Evolutionary conservation across 1,140 invertebrate genomes (phyloP), one percentile per base, ranked within the genome.

Genomic region (Popillia japonica): DNA sequence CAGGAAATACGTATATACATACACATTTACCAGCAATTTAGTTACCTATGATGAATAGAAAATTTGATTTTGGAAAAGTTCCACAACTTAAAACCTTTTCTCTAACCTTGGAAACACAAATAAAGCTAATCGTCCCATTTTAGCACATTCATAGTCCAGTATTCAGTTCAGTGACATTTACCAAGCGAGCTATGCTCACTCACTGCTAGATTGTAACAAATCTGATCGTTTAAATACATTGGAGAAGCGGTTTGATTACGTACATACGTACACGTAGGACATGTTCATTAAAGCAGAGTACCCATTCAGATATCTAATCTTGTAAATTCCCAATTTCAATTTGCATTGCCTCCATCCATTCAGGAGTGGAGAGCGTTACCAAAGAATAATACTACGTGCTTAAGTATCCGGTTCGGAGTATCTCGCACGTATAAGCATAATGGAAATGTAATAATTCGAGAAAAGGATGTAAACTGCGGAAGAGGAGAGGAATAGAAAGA

Each of bases 301-400:
- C 61, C 48, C 17, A 55, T 55, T 68, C 61, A 23, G 61, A 68
- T 22, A 27, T 34, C 61, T 68, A 34, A 27, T 68, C 61, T 34
- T 68, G 61, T 68, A 17, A 68, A 68, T 68, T 68, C 61, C 14
- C 22, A 34, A 68, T 34, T 68, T 68, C 61, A 68, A 68, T 68
- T 68, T 34, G 61, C 61, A 3, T 22, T 68, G 22, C 61, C 22
- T 68, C 23, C 22, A 27, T 20, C 10, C 9, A 4, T n/a, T 55
- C 14, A 17, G 17, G 22, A 34, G 61, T 9, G 22, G 61, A 68
- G 27, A 68, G 22, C 61, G 22, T 68, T 68, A 10, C 22, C 17
- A 10, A 68, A 10, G 61, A 68, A 68, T 68, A 68, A 68, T 68
- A 68, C 7, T 27, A 23, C 22, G 61, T 68, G 22, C 61, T 68